Percentiles rank a stretch among this genome's conserved stretches.
These are phyloP conservation scores for Lithodes maja DNA, from an alignment of 2,888 invertebrate genomes.

Conservation along the genomic window DNA sequence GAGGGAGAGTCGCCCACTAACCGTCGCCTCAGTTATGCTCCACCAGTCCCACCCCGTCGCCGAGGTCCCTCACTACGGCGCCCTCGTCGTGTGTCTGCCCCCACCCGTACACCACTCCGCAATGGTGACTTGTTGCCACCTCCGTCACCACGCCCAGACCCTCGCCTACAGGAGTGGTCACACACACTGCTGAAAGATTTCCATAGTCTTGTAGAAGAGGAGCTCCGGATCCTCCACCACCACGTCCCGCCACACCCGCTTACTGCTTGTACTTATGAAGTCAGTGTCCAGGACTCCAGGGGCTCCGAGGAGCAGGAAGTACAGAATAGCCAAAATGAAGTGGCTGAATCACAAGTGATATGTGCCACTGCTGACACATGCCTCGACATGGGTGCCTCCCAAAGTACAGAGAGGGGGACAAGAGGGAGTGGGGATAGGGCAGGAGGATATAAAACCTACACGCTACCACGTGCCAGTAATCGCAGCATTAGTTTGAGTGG, in stretches of 20 bases:
- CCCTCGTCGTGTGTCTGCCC: conserved; percentile 53
- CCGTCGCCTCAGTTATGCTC: conserved; percentile 16
- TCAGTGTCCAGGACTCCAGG: background rate
- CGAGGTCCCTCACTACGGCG: conserved; percentile 35
- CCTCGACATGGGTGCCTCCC: conserved; percentile 44
- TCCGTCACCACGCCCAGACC: conserved; percentile 35
- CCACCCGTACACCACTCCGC: conserved; percentile 16
- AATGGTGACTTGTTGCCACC: conserved; percentile 24
- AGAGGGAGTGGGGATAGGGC: conserved; percentile 10
- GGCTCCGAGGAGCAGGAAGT: background rate
- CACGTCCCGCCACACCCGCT: background rate
- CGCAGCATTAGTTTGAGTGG: conserved; percentile 61
- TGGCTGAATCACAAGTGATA: background rate
- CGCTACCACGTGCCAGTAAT: conserved; percentile 54
- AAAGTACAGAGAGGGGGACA: conserved; percentile 27
- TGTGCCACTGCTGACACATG: background rate
- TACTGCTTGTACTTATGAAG: background rate
- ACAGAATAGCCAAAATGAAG: background rate
- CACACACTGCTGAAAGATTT: conserved; percentile 56
- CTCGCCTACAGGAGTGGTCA: conserved; percentile 56
- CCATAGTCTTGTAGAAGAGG: conserved; percentile 56
- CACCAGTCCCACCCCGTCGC: conserved; percentile 35
- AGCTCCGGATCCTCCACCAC: conserved; percentile 44
- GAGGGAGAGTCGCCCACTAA: background rate
- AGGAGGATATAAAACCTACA: conserved; percentile 51